Percentiles rank a stretch among this genome's conserved stretches.
Evolutionary conservation across 2,797 vertebrate species (phyloP).

Genomic region (Chiloscyllium punctatum): DNA sequence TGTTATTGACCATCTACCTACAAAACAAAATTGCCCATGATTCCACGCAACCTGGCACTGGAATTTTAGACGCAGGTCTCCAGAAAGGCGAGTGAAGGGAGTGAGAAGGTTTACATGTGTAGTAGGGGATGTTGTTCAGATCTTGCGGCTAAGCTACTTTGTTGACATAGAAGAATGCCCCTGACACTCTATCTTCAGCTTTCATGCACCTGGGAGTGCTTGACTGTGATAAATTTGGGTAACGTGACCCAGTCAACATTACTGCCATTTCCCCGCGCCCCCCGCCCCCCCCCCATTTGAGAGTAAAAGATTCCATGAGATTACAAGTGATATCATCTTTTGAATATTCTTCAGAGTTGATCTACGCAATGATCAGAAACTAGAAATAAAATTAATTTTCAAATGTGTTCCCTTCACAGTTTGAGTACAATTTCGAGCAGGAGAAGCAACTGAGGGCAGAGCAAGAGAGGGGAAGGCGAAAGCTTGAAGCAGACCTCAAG

Average conservation of each 20-base stretch:
- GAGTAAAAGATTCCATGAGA: neutral
- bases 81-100: neutral
- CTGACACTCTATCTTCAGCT: neutral
- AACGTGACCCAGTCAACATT: neutral
- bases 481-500: slow-evolving; percentile 55
- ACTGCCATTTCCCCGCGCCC: neutral
- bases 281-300: too few species aligned
- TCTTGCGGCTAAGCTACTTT: neutral
- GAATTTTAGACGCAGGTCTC: neutral
- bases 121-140: neutral
- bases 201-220: neutral
- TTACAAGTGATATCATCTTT: neutral
- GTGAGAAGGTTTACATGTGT: too few species aligned
- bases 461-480: slow-evolving; percentile 58
- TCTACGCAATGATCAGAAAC: neutral
- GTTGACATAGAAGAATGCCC: neutral
- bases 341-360: neutral
- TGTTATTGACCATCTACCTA: neutral
- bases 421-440: slow-evolving; percentile 60
- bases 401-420: slow-evolving; percentile 44
- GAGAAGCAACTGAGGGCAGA: slow-evolving; percentile 54
- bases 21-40: neutral
- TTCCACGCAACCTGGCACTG: neutral
- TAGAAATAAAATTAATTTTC: neutral
- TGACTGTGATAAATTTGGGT: neutral